Evolutionary conservation across 2,888 invertebrate genomes (phyloP), one percentile per base, ranked within the genome.

Genomic region (Zhuqinia jingwanae): DNA sequence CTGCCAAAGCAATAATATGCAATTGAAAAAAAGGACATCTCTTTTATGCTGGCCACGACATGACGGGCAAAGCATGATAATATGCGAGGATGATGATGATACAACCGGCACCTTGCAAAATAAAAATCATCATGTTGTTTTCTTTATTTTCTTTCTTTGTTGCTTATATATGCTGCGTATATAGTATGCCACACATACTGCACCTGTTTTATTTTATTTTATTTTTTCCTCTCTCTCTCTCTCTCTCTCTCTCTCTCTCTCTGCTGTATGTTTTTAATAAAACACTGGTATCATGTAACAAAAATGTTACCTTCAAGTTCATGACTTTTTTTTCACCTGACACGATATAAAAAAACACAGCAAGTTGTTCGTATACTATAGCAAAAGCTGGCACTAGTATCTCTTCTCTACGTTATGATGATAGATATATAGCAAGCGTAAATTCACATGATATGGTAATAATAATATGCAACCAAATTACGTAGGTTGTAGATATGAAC

Each of bases 71-170:
- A 6, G 36, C 3, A 36, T 36, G 36, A 36, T 36, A 36, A 36
- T 36, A 36, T 36, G 36, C 36, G n/a, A n/a, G n/a, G n/a, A n/a
- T n/a, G n/a, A 63, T 30, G 30, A 30, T 63, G 65, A 20, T 65
- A 65, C 42, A 65, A 65, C 65, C 42, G 65, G 65, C 42, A 65
- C 60, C 60, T 60, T 60, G 30, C 60, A 42, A 65, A 65, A 65
- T n/a, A n/a, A n/a, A n/a, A n/a, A n/a, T n/a, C n/a, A n/a, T n/a
- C 36, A 65, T 60, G 27, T 30, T 27, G 13, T 60, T 15, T 65
- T 63, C 36, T 63, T 36, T 63, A 8, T 36, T 42, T 65, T 20
- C 65, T 36, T 65, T 17, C 20, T 42, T 65, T 42, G 65, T 65
- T 8, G 36, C 17, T 17, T 42, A 65, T 2, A 2, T 3, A 42